Conservation (phyloP, 2,113 vertebrate genomes). For the Brienomyrus brachyistius region DNA sequence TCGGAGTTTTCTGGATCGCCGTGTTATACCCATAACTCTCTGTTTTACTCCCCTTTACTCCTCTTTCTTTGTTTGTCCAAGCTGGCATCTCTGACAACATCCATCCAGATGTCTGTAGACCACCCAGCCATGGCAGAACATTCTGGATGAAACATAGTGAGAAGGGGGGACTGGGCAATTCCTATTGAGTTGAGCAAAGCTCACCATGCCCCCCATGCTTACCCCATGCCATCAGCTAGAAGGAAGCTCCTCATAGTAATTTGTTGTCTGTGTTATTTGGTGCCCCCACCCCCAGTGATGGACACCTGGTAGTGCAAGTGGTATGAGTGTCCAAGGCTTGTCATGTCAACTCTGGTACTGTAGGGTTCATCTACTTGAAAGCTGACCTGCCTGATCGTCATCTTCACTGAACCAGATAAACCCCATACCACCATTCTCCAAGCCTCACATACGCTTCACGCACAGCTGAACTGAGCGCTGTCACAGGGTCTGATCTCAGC, state of each 20-base stretch:
- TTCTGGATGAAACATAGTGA: conserved; percentile 14
- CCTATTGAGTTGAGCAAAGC: background rate
- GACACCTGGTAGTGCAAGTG: background rate
- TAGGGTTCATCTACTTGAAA: background rate
- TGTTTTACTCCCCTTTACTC: background rate
- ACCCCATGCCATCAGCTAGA: background rate
- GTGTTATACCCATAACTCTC: background rate
- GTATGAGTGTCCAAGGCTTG: background rate
- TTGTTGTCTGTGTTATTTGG: background rate
- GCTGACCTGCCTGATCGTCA: background rate
- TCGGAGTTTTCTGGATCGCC: background rate
- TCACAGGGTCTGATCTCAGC: background rate
- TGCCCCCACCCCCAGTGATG: background rate
- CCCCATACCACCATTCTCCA: background rate
- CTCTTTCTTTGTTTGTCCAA: background rate
- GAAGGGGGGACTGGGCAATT: background rate
- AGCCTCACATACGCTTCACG: background rate
- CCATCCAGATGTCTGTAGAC: background rate
- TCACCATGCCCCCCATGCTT: background rate
- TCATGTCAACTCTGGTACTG: background rate
- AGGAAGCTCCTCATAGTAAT: background rate
- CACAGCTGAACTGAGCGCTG: background rate
- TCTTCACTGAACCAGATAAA: background rate
- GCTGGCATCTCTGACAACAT: background rate
- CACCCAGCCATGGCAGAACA: conserved; percentile 8